phyloP scores from a whole-genome alignment of 2,113 vertebrate species.

The Podilymbus podiceps region DNA sequence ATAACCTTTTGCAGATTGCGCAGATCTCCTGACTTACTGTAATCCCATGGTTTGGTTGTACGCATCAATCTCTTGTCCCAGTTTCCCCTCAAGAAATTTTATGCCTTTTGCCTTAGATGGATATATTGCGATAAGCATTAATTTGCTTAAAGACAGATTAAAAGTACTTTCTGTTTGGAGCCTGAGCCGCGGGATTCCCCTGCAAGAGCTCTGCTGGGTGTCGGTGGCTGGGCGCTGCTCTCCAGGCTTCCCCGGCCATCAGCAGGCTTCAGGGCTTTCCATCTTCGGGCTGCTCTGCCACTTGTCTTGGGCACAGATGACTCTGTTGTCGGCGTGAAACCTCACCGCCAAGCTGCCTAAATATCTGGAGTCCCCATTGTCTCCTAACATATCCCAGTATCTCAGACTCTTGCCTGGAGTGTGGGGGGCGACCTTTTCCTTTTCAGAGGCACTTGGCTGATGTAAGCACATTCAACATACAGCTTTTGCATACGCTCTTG shows the following conservation, averaged over 20 bases:
- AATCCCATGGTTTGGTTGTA: neutral
- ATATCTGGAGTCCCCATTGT: neutral
- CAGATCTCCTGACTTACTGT: neutral
- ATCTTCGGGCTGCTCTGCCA: neutral
- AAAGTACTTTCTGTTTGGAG: neutral
- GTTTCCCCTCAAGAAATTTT: neutral
- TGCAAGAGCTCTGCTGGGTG: neutral
- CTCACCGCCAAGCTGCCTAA: neutral
- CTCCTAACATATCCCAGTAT: neutral
- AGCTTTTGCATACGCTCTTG: neutral
- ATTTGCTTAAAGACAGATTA: neutral
- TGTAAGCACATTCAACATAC: neutral
- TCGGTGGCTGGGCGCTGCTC: accelerated
- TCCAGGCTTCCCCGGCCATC: neutral
- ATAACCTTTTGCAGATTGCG: neutral
- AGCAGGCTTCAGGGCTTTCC: neutral
- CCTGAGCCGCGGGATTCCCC: neutral
- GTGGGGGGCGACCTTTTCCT: neutral
- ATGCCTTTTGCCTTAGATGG: neutral
- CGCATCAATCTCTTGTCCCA: neutral
- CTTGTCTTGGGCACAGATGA: neutral
- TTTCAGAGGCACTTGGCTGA: neutral
- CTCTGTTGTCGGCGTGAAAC: neutral
- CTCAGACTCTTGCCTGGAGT: neutral
- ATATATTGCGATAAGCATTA: neutral